These are phyloP conservation scores for Falcaria lacertinaria DNA, from an alignment of 2,888 invertebrate species.

Conservation along the genomic window DNA sequence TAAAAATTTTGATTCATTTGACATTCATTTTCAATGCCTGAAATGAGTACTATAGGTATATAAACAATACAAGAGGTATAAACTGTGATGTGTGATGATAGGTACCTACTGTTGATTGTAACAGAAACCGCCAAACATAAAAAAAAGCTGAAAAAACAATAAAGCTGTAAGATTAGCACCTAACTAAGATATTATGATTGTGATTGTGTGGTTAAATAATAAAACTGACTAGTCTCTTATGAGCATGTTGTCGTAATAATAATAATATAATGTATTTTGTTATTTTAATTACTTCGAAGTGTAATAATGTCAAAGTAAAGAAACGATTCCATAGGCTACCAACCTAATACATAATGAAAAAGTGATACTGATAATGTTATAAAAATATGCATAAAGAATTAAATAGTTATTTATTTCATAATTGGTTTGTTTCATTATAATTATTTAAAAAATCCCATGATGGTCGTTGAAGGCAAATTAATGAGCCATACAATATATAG, in stretches of 20 bases:
- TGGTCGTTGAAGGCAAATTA: no score
- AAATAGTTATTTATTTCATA: slow-evolving; percentile 19
- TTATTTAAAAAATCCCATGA: no score
- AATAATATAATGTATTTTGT: background rate
- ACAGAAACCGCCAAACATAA: no score
- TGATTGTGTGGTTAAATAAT: background rate
- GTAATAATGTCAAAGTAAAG: background rate
- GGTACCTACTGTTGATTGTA: no score
- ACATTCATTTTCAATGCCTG: no score
- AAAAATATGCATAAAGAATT: background rate
- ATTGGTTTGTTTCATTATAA: slow-evolving; percentile 13
- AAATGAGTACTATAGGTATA: no score
- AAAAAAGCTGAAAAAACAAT: no score
- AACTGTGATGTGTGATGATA: no score
- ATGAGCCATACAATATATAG: no score
- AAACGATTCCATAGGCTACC: background rate
- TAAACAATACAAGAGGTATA: no score
- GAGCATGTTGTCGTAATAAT: background rate
- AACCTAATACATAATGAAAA: background rate
- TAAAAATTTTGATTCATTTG: no score
- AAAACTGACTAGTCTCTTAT: background rate
- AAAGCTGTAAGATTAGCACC: no score
- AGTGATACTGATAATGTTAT: background rate
- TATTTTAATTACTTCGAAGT: background rate
- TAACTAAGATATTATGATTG: background rate